These are phyloP conservation scores for Drosophila testacea DNA, from an alignment of 2,888 invertebrate genomes.

Conservation along the genomic window DNA sequence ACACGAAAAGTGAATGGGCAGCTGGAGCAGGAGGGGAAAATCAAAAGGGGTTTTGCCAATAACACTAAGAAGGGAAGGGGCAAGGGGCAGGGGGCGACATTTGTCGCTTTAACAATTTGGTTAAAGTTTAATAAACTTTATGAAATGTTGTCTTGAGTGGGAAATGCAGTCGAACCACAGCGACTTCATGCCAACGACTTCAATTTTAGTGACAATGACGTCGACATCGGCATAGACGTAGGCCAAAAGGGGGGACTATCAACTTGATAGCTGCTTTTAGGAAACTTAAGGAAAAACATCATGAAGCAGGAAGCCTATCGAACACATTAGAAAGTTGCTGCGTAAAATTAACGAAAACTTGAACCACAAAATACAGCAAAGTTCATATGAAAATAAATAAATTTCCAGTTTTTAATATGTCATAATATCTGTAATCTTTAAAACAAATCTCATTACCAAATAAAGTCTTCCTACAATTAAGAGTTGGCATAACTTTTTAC, in stretches of 20 bases:
- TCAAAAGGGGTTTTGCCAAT: not conserved
- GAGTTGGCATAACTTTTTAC: not conserved
- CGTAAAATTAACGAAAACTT: conserved; percentile 16
- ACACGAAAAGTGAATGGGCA: conserved; percentile 64
- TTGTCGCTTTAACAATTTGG: conserved; percentile 74
- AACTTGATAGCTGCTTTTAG: conserved; percentile 23
- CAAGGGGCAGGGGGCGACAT: conserved; percentile 9
- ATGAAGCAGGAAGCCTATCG: conserved; percentile 56
- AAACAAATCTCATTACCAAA: not conserved
- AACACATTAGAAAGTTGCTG: conserved; percentile 63
- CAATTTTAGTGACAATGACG: conserved; percentile 62
- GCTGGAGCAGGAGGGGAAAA: not conserved
- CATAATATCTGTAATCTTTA: not conserved
- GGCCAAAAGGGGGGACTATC: not conserved
- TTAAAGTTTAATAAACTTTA: conserved; percentile 80
- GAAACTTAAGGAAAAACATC: conserved; percentile 51
- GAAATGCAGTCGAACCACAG: conserved; percentile 67
- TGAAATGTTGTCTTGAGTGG: conserved; percentile 79
- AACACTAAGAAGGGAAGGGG: not conserved
- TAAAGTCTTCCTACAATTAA: not conserved
- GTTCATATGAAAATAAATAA: not conserved
- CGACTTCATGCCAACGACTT: conserved; percentile 45
- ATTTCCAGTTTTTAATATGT: conserved; percentile 3
- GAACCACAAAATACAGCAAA: conserved; percentile 2
- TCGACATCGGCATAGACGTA: conserved; percentile 14